These are phyloP conservation scores for Mylabris phalerata DNA, from an alignment of 1,140 invertebrate genomes.

Conservation along the genomic window DNA sequence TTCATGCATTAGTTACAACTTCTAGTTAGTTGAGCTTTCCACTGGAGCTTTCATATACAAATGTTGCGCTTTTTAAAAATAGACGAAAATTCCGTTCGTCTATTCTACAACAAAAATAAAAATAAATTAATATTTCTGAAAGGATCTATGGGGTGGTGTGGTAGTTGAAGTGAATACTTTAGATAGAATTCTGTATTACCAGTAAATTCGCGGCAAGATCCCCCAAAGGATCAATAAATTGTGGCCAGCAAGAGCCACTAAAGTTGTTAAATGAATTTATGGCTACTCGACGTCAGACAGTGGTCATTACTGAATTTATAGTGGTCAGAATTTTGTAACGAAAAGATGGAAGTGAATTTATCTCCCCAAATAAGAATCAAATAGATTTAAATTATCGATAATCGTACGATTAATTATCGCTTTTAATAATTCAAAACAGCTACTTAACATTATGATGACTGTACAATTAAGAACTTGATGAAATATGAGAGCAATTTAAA, in stretches of 20 bases:
- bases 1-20: conserved; percentile 28
- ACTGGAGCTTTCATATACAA: conserved; percentile 6
- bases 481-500: conserved; percentile 2
- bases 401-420: too few relatives aligned
- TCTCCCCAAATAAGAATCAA: too few relatives aligned
- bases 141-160: too few relatives aligned
- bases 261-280: conserved; percentile 43
- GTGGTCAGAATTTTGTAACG: conserved; percentile 14
- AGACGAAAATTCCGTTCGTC: too few relatives aligned
- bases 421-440: too few relatives aligned
- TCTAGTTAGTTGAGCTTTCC: conserved; percentile 24
- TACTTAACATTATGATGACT: neutral
- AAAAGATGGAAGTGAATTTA: conserved; percentile 5
- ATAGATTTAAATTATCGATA: too few relatives aligned
- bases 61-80: too few relatives aligned
- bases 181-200: conserved; percentile 23
- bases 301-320: conserved; percentile 38
- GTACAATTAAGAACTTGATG: neutral
- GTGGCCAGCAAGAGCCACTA: conserved; percentile 35
- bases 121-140: too few relatives aligned
- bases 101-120: too few relatives aligned
- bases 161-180: conserved; percentile 23
- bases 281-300: conserved; percentile 33
- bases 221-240: conserved; percentile 35
- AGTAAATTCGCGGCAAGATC: conserved; percentile 28